These are phyloP conservation scores for Patagioenas fasciata DNA, from an alignment of 2,113 vertebrate species.

Conservation along the genomic window DNA sequence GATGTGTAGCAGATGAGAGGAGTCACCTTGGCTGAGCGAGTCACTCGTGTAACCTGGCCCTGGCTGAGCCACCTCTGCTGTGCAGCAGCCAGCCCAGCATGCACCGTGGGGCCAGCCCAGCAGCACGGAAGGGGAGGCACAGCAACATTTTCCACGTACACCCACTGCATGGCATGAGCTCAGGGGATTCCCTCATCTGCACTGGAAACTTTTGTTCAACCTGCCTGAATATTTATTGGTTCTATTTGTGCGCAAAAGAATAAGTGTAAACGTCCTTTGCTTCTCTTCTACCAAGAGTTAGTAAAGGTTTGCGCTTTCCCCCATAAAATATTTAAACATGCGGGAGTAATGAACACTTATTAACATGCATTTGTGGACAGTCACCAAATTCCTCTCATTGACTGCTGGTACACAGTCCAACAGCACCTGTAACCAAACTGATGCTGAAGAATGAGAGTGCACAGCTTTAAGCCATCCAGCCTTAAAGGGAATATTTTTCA, in stretches of 20 bases:
- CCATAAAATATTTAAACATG: background rate
- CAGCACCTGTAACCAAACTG: background rate
- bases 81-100: background rate
- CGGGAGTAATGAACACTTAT: background rate
- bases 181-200: background rate
- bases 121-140: background rate
- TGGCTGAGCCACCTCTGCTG: background rate
- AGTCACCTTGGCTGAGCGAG: conserved; percentile 58
- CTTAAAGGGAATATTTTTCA: background rate
- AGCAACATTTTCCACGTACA: rapidly evolving
- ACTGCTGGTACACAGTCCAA: background rate
- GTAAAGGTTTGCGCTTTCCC: background rate
- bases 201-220: background rate
- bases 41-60: conserved; percentile 32
- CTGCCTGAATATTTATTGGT: background rate
- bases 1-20: conserved; percentile 55
- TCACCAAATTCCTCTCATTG: background rate
- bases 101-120: rapidly evolving
- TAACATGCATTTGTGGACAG: background rate
- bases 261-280: background rate
- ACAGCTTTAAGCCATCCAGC: background rate
- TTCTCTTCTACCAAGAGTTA: background rate
- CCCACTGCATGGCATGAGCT: background rate
- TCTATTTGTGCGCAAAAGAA: background rate
- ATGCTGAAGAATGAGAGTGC: background rate